Evolutionary conservation across 2,888 invertebrate species (phyloP).

Genomic region (Tholera decimalis): DNA sequence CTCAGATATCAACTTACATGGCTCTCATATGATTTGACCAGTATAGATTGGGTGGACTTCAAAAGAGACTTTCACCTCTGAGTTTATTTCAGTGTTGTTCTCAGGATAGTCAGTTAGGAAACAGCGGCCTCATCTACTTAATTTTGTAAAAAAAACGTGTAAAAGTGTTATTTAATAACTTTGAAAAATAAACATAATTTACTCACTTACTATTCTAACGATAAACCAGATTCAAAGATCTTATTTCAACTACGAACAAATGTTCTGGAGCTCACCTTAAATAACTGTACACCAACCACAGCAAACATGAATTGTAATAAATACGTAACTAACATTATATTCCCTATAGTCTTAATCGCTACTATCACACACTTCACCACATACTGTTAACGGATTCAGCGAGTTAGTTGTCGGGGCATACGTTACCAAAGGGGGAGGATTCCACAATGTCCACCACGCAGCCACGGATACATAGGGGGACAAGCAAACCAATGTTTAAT

Average conservation of each 20-base stretch:
- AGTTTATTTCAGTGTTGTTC: too few relatives aligned
- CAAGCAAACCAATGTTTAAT: slow-evolving; percentile 89
- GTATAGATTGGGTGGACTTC: too few relatives aligned
- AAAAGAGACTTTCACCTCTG: too few relatives aligned
- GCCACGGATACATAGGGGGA: slow-evolving; percentile 88
- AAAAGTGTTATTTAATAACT: too few relatives aligned
- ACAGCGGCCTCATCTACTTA: too few relatives aligned
- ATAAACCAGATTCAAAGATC: slow-evolving; percentile 33
- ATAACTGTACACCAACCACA: slow-evolving; percentile 99
- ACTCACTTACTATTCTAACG: too few relatives aligned
- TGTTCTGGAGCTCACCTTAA: slow-evolving; percentile 95
- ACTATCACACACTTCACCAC: slow-evolving; percentile 99
- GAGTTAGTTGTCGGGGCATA: slow-evolving; percentile 84
- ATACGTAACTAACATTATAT: slow-evolving; percentile 99
- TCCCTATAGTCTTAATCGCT: slow-evolving; percentile 99
- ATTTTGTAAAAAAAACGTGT: too few relatives aligned
- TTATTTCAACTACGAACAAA: slow-evolving; percentile 27
- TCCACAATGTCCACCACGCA: slow-evolving; percentile 82
- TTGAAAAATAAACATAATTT: too few relatives aligned
- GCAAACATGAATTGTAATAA: slow-evolving; percentile 99
- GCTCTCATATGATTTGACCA: too few relatives aligned
- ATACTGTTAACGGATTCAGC: slow-evolving; percentile 93
- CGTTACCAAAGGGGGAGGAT: slow-evolving; percentile 83
- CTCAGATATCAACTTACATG: too few relatives aligned
- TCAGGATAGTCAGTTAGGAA: too few relatives aligned